Evolutionary conservation across 2,888 invertebrate species (phyloP).

Genomic region (Aphrophora alni): DNA sequence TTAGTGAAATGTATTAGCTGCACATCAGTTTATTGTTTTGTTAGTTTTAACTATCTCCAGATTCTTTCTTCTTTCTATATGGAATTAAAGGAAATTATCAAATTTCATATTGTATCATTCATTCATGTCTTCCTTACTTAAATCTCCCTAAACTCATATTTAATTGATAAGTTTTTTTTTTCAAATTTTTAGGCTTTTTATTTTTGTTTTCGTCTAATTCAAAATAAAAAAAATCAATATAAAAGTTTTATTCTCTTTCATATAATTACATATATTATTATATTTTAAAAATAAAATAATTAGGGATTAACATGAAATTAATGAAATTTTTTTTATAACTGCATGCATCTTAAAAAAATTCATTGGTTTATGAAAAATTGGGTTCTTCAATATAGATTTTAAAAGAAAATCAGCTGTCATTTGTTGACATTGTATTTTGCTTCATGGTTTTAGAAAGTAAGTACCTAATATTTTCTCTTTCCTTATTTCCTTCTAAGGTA

Average conservation of each 20-base stretch:
- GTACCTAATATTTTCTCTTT: no score
- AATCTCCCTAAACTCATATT: background rate
- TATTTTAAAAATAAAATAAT: background rate
- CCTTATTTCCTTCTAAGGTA: no score
- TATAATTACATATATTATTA: background rate
- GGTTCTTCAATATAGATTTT: background rate
- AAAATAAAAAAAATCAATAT: background rate
- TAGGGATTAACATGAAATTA: background rate
- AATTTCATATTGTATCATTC: background rate
- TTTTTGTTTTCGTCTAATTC: no score
- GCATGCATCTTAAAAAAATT: background rate
- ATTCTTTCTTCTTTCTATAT: background rate
- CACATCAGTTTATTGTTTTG: background rate
- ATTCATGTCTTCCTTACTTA: background rate
- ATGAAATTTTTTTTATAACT: background rate
- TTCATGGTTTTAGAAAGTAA: no score
- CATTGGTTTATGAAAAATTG: background rate
- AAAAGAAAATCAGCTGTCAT: background rate
- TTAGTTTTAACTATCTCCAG: background rate
- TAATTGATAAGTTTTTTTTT: background rate
- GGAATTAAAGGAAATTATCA: slow-evolving; percentile 1
- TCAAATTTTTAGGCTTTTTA: background rate
- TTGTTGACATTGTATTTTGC: background rate
- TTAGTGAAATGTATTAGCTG: background rate
- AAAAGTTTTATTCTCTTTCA: background rate